A percentile compares a stretch with the other conserved stretches of the same genome.
phyloP scores from a whole-genome alignment of 2,797 vertebrate species.

The Enteromius thamalakanensis region DNA sequence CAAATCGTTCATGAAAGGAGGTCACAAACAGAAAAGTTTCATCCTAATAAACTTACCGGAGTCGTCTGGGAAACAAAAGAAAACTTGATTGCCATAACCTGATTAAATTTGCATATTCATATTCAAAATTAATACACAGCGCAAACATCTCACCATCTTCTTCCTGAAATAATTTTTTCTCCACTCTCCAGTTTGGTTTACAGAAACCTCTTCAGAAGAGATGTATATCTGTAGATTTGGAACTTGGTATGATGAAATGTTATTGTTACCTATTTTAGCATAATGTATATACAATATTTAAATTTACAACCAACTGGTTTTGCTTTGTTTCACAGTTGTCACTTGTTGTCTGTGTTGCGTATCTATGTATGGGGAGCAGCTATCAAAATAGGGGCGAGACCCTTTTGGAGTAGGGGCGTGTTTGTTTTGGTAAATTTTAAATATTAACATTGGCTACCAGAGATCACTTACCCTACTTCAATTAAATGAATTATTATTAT shows the following conservation, averaged over 20 bases:
- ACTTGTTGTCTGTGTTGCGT: no score
- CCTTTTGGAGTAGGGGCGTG: no score
- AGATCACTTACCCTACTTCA: not conserved
- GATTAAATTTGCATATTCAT: conserved; percentile 47
- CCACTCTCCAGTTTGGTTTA: conserved; percentile 8
- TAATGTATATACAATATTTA: not conserved
- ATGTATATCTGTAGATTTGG: not conserved
- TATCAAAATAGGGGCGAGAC: no score
- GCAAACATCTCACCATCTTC: not conserved
- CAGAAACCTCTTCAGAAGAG: not conserved
- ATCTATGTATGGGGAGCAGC: no score
- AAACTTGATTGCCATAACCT: conserved; percentile 21
- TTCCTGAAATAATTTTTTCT: conserved; percentile 3
- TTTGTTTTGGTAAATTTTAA: no score
- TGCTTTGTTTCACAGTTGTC: no score
- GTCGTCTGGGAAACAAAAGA: conserved; percentile 18
- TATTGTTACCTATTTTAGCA: not conserved
- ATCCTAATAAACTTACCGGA: conserved; percentile 15
- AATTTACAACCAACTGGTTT: not conserved
- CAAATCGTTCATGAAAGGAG: not conserved
- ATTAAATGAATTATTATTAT: not conserved
- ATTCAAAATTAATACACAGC: not conserved
- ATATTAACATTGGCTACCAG: no score
- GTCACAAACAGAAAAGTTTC: conserved; percentile 36
- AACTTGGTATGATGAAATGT: not conserved